These are phyloP conservation scores for Drosophila saltans DNA, from an alignment of 1,140 invertebrate genomes.

Conservation along the genomic window DNA sequence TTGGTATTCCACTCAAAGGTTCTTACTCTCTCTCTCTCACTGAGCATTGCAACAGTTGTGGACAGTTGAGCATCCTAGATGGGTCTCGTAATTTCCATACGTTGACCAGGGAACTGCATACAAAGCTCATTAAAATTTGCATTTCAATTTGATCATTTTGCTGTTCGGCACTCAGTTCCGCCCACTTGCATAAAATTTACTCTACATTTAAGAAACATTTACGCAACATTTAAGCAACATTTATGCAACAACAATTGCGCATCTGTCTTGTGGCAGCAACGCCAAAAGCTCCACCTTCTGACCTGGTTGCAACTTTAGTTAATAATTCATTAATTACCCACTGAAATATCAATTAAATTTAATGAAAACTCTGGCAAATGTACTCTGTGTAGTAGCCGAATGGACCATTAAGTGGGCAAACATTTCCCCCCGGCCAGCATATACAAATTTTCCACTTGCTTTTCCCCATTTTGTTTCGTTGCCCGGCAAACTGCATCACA, in stretches of 20 bases:
- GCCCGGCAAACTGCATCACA: constrained; percentile 25
- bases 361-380: neutral
- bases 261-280: constrained; percentile 1
- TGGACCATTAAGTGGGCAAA: constrained; percentile 2
- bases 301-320: constrained; percentile 3
- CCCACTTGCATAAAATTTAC: constrained; percentile 4
- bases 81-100: constrained; percentile 1
- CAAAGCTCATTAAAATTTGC: constrained; percentile 46
- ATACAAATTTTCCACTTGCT: constrained; percentile 20
- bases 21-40: neutral
- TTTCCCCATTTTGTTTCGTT: constrained; percentile 27
- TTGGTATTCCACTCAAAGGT: too few species aligned
- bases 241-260: too few species aligned
- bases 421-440: constrained; percentile 1
- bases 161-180: neutral
- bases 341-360: constrained; percentile 54
- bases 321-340: constrained; percentile 47
- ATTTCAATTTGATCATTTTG: constrained; percentile 49
- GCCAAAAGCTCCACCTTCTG: neutral
- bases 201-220: constrained; percentile 16
- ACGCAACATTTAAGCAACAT: constrained; percentile 14
- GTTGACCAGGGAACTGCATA: neutral
- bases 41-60: neutral
- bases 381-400: neutral
- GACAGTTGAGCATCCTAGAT: neutral